Evolutionary conservation across 2,888 invertebrate genomes (phyloP).

Genomic region (Callimorpha dominula): DNA sequence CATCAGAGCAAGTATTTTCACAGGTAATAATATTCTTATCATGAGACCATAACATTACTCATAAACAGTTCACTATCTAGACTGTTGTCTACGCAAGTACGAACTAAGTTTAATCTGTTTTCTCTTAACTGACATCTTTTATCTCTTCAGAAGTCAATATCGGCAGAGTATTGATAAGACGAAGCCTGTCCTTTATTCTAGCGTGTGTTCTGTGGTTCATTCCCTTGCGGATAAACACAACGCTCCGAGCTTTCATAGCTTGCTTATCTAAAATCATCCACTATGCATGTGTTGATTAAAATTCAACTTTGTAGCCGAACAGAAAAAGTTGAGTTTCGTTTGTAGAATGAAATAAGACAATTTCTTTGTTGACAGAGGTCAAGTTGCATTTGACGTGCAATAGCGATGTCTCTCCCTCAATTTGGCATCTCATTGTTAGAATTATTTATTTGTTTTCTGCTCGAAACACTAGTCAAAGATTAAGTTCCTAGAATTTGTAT

Average conservation of each 20-base stretch:
- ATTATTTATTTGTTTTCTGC: constrained; percentile 67
- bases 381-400: constrained; percentile 59
- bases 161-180: constrained; percentile 16
- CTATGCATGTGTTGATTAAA: background rate
- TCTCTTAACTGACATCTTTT: constrained; percentile 15
- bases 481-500: constrained; percentile 7
- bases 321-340: constrained; percentile 15
- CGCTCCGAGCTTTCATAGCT: constrained; percentile 25
- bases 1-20: background rate
- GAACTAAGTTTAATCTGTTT: constrained; percentile 13
- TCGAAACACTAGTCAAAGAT: constrained; percentile 29
- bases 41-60: background rate
- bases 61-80: background rate
- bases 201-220: constrained; percentile 22
- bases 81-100: background rate
- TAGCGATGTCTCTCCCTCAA: constrained; percentile 57
- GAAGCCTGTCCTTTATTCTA: constrained; percentile 24
- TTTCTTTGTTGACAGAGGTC: constrained; percentile 44
- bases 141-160: constrained; percentile 26
- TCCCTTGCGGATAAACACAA: constrained; percentile 39
- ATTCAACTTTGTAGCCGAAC: background rate
- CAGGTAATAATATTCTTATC: background rate
- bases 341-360: constrained; percentile 20
- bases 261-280: constrained; percentile 42
- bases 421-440: constrained; percentile 63